Percentiles rank a stretch among this genome's conserved stretches.
Conservation (phyloP, 2,888 invertebrate genomes). For the Cerastis rubricosa region DNA sequence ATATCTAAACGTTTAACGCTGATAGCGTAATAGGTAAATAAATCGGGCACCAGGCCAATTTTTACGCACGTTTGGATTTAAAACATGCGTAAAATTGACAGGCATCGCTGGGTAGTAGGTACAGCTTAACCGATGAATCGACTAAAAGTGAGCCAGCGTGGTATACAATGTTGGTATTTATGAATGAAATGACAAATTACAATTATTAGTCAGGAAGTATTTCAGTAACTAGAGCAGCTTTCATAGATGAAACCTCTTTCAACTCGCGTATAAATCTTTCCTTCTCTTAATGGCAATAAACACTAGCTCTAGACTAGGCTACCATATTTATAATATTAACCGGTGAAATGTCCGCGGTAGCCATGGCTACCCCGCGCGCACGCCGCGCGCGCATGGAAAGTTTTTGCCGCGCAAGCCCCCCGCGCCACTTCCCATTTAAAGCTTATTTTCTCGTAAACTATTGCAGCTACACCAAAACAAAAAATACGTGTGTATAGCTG, state of each 20-base stretch:
- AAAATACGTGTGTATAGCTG: too few relatives aligned
- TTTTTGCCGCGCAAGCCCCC: too few relatives aligned
- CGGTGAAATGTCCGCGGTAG: too few relatives aligned
- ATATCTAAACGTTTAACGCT: not conserved
- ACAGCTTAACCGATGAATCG: conserved; percentile 9
- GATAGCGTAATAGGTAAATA: not conserved
- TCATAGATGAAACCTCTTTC: not conserved
- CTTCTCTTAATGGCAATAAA: not conserved
- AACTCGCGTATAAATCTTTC: not conserved
- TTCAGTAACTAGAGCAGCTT: not conserved
- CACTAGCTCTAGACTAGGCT: not conserved
- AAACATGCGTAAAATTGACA: conserved; percentile 44
- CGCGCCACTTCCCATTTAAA: too few relatives aligned
- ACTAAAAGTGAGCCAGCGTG: conserved; percentile 12
- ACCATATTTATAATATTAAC: conserved; percentile 10
- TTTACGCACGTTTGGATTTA: conserved; percentile 26
- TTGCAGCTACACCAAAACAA: too few relatives aligned
- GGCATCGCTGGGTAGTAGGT: conserved; percentile 16
- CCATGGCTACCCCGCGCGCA: too few relatives aligned
- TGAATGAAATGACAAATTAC: conserved; percentile 43
- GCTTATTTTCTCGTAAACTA: too few relatives aligned
- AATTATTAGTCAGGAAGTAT: conserved; percentile 1
- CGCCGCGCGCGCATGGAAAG: too few relatives aligned
- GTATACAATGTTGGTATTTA: conserved; percentile 18
- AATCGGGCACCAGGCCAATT: conserved; percentile 19